A percentile compares a stretch with the other conserved stretches of the same genome.
phyloP scores from a whole-genome alignment of 2,797 vertebrate species.

The Threskiornis aethiopicus region DNA sequence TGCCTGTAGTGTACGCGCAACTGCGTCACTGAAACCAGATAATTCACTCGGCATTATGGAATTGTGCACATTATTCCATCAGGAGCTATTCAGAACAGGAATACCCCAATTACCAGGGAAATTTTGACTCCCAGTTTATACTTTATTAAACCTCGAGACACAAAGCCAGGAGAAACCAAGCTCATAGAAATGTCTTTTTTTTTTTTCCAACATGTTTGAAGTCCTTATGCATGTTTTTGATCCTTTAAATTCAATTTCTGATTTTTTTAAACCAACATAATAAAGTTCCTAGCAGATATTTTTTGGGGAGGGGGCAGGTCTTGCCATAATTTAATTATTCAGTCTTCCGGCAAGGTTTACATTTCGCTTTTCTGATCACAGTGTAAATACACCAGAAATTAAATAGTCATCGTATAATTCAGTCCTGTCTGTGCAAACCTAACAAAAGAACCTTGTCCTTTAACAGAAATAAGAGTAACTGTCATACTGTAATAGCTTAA shows the following conservation, averaged over 20 bases:
- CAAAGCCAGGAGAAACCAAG: background rate
- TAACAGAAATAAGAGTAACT: background rate
- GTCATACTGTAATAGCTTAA: slow-evolving; percentile 11
- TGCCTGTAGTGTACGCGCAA: background rate
- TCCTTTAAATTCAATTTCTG: slow-evolving; percentile 1
- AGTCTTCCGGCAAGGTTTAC: background rate
- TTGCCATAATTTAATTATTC: background rate
- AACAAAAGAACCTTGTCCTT: background rate
- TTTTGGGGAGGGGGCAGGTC: rapidly evolving
- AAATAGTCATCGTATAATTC: background rate
- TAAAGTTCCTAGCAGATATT: background rate
- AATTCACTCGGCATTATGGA: background rate
- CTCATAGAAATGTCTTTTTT: background rate
- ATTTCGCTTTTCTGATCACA: slow-evolving; percentile 14
- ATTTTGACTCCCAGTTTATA: background rate
- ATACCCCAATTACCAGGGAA: background rate
- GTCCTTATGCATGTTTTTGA: background rate
- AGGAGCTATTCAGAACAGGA: background rate
- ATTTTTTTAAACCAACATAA: background rate
- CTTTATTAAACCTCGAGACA: background rate
- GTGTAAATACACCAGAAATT: background rate
- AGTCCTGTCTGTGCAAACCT: background rate
- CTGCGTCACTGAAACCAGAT: background rate
- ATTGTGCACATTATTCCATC: background rate
- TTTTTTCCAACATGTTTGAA: background rate